These are phyloP conservation scores for Pollenia amentaria DNA, from an alignment of 2,888 invertebrate species.

Conservation along the genomic window DNA sequence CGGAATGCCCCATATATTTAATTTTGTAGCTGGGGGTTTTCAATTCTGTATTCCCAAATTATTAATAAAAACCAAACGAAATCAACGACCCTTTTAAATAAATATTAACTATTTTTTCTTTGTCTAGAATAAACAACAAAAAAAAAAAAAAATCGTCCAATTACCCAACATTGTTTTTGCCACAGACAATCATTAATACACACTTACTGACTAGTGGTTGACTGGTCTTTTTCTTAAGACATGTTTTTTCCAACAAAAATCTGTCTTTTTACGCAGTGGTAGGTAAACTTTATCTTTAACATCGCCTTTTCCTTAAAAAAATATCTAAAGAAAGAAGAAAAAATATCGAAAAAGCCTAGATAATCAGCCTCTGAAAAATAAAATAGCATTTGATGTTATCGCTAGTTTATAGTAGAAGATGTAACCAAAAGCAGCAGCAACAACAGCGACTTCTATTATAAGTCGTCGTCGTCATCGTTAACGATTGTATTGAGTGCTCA, in stretches of 20 bases:
- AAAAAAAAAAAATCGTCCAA: constrained; percentile 54
- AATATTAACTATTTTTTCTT: constrained; percentile 4
- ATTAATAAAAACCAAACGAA: not conserved
- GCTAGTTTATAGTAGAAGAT: constrained; percentile 61
- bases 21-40: too few relatives aligned
- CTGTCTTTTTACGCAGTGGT: constrained; percentile 72
- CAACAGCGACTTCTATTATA: constrained; percentile 63
- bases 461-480: constrained; percentile 71
- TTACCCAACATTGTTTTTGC: constrained; percentile 56
- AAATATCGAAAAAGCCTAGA: constrained; percentile 63
- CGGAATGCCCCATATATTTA: too few relatives aligned
- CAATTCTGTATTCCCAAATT: too few relatives aligned
- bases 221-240: constrained; percentile 18
- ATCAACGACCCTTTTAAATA: not conserved
- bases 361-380: constrained; percentile 60
- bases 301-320: constrained; percentile 46
- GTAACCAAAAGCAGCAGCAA: constrained; percentile 35
- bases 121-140: not conserved
- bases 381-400: constrained; percentile 73
- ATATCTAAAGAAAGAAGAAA: constrained; percentile 7
- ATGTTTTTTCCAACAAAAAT: constrained; percentile 34
- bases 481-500: constrained; percentile 74
- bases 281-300: constrained; percentile 72
- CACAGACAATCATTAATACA: constrained; percentile 65
- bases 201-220: constrained; percentile 49